Conservation (phyloP, 2,797 vertebrate species). For the Siniperca undulata region DNA sequence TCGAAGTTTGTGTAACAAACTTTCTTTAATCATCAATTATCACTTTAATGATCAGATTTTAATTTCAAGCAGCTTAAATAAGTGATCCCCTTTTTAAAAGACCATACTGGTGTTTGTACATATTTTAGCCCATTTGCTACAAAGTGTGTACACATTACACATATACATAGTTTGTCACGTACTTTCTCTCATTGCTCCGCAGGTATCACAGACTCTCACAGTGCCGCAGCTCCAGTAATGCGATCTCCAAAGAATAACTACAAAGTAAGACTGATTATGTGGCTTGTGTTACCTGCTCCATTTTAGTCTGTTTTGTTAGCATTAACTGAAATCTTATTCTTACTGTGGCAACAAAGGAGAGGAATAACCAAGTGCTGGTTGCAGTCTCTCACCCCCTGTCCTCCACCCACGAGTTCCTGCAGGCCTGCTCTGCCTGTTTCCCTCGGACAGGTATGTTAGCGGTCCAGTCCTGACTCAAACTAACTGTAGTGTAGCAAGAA, state of each 20-base stretch:
- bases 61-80: neutral
- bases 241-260: slow-evolving; percentile 49
- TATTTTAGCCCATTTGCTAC: neutral
- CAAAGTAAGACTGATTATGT: slow-evolving; percentile 68
- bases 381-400: slow-evolving; percentile 87
- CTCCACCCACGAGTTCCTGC: slow-evolving; percentile 92
- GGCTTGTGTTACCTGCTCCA: neutral
- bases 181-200: slow-evolving; percentile 24
- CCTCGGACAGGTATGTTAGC: slow-evolving; percentile 87
- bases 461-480: neutral
- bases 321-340: slow-evolving; percentile 40
- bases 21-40: too few species aligned
- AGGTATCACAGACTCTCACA: slow-evolving; percentile 60
- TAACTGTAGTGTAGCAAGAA: neutral
- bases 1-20: too few species aligned
- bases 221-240: slow-evolving; percentile 42
- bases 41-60: neutral
- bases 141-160: neutral
- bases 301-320: neutral
- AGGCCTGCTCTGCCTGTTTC: slow-evolving; percentile 93
- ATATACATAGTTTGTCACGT: neutral
- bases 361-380: slow-evolving; percentile 23
- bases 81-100: neutral
- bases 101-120: neutral
- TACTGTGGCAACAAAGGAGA: slow-evolving; percentile 35